phyloP scores from a whole-genome alignment of 2,888 invertebrate species.

The Drosophila niveifrons region DNA sequence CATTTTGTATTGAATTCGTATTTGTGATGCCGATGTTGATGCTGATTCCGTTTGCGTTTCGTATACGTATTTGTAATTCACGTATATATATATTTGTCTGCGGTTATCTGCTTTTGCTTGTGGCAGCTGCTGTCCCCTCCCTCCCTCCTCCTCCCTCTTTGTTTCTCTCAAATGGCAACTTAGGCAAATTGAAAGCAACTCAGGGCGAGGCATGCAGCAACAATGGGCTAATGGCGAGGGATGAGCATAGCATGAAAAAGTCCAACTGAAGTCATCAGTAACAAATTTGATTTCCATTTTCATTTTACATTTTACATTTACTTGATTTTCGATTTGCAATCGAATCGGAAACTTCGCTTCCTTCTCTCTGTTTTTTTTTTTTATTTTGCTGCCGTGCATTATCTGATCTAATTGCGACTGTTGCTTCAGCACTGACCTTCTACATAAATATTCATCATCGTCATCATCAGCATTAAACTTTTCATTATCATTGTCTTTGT shows the following conservation, averaged over 20 bases:
- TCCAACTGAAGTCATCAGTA: conserved; percentile 24
- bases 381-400: not conserved
- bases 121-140: conserved; percentile 60
- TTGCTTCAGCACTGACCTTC: conserved; percentile 37
- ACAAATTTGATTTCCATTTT: conserved; percentile 61
- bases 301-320: conserved; percentile 45
- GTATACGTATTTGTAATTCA: conserved; percentile 52
- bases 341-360: conserved; percentile 21
- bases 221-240: conserved; percentile 51
- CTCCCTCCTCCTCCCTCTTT: not conserved
- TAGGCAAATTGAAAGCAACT: conserved; percentile 73
- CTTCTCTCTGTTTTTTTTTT: not conserved
- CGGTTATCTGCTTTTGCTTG: conserved; percentile 54
- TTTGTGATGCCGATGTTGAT: not conserved
- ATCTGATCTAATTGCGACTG: conserved; percentile 40
- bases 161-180: conserved; percentile 64
- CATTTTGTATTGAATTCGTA: conserved; percentile 76
- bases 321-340: conserved; percentile 45
- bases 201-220: conserved; percentile 26
- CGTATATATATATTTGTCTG: conserved; percentile 50
- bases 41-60: conserved; percentile 13
- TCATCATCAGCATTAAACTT: conserved; percentile 22
- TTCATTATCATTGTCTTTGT: conserved; percentile 1
- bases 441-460: conserved; percentile 41
- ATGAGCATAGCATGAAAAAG: conserved; percentile 13